Evolutionary conservation across 2,888 invertebrate species (phyloP).

Genomic region (Erebia epiphron): DNA sequence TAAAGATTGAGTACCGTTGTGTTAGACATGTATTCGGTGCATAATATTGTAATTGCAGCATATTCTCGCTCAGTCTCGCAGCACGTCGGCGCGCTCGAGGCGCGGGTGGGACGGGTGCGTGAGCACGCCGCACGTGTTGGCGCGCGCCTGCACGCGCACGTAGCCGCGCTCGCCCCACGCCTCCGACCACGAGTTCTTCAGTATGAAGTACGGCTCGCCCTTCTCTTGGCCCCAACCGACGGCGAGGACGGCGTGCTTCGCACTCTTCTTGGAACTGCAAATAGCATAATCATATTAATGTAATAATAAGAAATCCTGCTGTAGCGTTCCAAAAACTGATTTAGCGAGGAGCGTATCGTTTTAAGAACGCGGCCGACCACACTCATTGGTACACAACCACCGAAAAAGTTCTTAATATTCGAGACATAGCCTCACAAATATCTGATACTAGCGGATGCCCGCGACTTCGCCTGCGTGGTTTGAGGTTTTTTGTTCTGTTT

Average conservation of each 20-base stretch:
- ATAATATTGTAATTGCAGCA: background rate
- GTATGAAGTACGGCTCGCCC: constrained; percentile 61
- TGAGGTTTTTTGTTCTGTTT: too few species aligned
- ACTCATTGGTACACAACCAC: too few species aligned
- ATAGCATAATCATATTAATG: too few species aligned
- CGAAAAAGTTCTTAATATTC: background rate
- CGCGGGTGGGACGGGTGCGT: constrained; percentile 60
- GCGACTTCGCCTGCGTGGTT: too few species aligned
- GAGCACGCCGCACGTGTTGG: constrained; percentile 70
- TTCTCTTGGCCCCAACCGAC: constrained; percentile 65
- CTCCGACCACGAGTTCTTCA: constrained; percentile 70
- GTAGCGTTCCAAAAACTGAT: too few species aligned
- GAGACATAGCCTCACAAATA: too few species aligned
- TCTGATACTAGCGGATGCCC: too few species aligned
- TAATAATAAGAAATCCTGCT: too few species aligned
- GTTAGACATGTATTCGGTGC: background rate
- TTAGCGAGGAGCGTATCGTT: too few species aligned
- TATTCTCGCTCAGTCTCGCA: constrained; percentile 2
- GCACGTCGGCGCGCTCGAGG: constrained; percentile 54
- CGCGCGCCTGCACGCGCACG: constrained; percentile 57
- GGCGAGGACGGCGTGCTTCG: constrained; percentile 64
- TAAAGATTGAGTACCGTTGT: background rate
- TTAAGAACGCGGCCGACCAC: too few species aligned
- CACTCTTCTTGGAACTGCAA: constrained; percentile 50
- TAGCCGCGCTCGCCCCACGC: constrained; percentile 66